phyloP scores from a whole-genome alignment of 2,113 vertebrate species.

The Mirza zaza region DNA sequence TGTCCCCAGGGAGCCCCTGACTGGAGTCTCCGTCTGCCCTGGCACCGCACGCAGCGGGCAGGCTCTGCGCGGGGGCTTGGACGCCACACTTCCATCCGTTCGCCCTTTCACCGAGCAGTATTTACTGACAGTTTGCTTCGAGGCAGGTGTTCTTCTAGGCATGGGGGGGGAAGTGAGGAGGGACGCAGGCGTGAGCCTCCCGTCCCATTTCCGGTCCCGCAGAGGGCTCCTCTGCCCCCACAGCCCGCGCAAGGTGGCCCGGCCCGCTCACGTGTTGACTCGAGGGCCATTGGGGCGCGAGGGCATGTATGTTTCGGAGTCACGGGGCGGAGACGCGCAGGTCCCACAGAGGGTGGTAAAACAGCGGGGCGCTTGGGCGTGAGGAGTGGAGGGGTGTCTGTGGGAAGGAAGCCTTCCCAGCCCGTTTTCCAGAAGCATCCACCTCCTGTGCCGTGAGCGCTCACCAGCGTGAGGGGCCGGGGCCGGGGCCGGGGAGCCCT shows the following conservation, averaged over 20 bases:
- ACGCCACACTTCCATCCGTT: accelerated
- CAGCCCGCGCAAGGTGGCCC: accelerated
- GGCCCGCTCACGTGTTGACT: accelerated
- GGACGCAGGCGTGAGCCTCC: no score
- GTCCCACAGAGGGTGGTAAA: accelerated
- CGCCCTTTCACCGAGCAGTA: accelerated
- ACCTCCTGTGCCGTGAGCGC: accelerated
- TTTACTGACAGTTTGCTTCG: accelerated
- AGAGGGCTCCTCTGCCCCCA: not conserved
- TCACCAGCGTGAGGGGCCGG: not conserved
- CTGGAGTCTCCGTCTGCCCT: not conserved
- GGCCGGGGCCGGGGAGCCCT: not conserved
- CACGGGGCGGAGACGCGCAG: accelerated
- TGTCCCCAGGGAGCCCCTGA: not conserved
- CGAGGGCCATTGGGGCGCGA: not conserved
- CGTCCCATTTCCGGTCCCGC: accelerated
- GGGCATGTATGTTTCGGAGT: not conserved
- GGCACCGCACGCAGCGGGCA: accelerated
- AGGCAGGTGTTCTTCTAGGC: not conserved
- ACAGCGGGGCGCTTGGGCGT: accelerated
- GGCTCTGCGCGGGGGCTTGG: not conserved
- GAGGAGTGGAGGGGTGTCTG: accelerated
- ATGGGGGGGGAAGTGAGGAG: accelerated
- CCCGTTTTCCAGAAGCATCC: not conserved
- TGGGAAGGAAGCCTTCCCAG: not conserved